A percentile compares a stretch with the other conserved stretches of the same genome.
phyloP scores from a whole-genome alignment of 2,113 vertebrate species.

The Bufo gargarizans region DNA sequence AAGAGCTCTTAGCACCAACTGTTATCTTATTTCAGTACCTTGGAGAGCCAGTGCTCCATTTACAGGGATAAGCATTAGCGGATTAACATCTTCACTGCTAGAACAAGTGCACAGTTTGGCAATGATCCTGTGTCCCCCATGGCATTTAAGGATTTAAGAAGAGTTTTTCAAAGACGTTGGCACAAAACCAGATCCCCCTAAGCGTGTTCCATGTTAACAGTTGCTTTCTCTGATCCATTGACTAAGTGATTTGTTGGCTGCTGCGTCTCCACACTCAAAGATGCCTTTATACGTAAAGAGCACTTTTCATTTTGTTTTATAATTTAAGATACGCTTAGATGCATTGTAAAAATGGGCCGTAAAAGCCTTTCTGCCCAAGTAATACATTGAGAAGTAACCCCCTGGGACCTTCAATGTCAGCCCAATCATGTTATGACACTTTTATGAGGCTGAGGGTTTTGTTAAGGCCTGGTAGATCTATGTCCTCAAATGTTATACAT shows the following conservation, averaged over 20 bases:
- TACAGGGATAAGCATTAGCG: conserved; percentile 40
- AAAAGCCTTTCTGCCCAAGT: conserved; percentile 26
- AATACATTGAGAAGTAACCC: conserved; percentile 12
- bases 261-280: conserved; percentile 38
- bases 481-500: neutral
- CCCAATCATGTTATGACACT: conserved; percentile 6
- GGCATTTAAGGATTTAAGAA: conserved; percentile 45
- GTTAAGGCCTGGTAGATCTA: neutral
- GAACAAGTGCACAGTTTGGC: conserved; percentile 3
- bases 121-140: conserved; percentile 37
- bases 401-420: neutral
- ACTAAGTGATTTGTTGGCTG: conserved; percentile 55
- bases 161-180: conserved; percentile 20
- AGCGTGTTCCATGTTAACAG: conserved; percentile 37
- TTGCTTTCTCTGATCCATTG: conserved; percentile 47
- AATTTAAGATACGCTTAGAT: conserved; percentile 38
- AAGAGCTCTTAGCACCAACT: conserved; percentile 50
- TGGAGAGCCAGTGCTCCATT: conserved; percentile 50
- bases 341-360: conserved; percentile 35
- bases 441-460: neutral
- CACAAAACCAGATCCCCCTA: conserved; percentile 30
- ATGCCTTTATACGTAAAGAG: conserved; percentile 40
- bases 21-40: conserved; percentile 55
- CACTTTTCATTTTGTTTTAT: conserved; percentile 36
- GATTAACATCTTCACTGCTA: conserved; percentile 50